Percentiles rank a stretch among this genome's conserved stretches.
phyloP scores from a whole-genome alignment of 2,797 vertebrate species.

The Bryconaethiops microstoma region DNA sequence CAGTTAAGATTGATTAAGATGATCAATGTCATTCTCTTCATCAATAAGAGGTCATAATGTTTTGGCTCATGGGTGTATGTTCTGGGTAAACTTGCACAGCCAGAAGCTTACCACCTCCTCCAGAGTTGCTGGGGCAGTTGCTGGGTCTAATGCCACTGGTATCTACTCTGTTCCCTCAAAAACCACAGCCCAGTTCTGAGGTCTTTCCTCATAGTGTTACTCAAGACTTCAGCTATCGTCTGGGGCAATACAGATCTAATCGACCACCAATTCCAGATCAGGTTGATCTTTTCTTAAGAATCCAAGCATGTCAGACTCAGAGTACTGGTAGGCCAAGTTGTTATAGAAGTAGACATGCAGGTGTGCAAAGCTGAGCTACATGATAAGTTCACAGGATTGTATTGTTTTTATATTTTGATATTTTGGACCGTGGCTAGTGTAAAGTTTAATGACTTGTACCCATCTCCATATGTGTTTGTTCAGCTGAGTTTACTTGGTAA shows the following conservation, averaged over 20 bases:
- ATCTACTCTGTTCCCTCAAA: not conserved
- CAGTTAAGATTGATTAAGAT: too few relatives aligned
- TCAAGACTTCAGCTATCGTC: not conserved
- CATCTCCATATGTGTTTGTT: slow-evolving; percentile 16
- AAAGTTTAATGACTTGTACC: slow-evolving; percentile 8
- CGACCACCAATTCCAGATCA: not conserved
- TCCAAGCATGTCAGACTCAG: not conserved
- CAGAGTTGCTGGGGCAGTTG: not conserved
- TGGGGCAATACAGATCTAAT: not conserved
- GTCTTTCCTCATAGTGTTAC: not conserved
- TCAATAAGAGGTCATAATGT: too few relatives aligned
- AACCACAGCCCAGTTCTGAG: not conserved
- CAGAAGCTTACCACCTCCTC: slow-evolving; percentile 1
- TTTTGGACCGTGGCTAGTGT: slow-evolving; percentile 6
- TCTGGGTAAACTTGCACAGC: not conserved
- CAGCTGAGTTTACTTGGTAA: slow-evolving; percentile 23
- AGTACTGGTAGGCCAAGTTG: not conserved
- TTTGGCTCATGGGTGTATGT: not conserved
- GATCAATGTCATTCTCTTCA: too few relatives aligned
- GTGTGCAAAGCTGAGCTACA: not conserved
- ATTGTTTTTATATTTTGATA: not conserved
- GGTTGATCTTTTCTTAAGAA: not conserved
- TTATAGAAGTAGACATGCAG: not conserved
- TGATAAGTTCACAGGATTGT: not conserved
- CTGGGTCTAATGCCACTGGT: not conserved